A percentile compares a stretch with the other conserved stretches of the same genome.
Evolutionary conservation across 2,888 invertebrate genomes (phyloP).

Genomic region (Hymenopus coronatus): DNA sequence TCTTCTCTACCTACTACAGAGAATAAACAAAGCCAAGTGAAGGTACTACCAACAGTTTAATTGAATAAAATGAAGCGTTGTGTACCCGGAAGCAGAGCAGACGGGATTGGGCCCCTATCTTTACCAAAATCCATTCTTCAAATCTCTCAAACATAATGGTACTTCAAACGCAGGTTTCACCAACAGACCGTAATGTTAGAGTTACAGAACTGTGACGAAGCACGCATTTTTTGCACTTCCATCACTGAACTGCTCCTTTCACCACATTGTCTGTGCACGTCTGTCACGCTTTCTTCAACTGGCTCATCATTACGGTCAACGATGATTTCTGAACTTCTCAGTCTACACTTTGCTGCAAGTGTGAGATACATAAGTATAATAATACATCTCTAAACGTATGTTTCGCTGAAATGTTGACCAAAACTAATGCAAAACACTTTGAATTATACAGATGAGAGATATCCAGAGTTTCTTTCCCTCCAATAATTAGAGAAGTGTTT

Average conservation of each 20-base stretch:
- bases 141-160: not conserved
- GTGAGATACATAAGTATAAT: too few species aligned
- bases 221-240: not conserved
- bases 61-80: not conserved
- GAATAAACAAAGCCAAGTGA: too few species aligned
- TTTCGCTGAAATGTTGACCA: too few species aligned
- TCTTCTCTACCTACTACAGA: too few species aligned
- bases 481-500: too few species aligned
- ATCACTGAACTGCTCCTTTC: not conserved
- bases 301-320: not conserved
- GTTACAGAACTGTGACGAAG: not conserved
- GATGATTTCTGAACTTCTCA: too few species aligned
- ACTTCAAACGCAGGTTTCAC: not conserved
- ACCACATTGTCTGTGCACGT: not conserved
- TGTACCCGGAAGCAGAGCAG: not conserved
- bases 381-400: too few species aligned
- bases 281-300: not conserved
- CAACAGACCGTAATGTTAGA: not conserved
- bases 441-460: too few species aligned
- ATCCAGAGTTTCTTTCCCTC: too few species aligned
- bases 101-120: not conserved
- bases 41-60: not conserved
- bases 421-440: too few species aligned
- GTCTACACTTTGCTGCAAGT: too few species aligned
- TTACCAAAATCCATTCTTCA: not conserved